Conservation (phyloP, 2,113 vertebrate species). For the Archocentrus centrarchus region DNA sequence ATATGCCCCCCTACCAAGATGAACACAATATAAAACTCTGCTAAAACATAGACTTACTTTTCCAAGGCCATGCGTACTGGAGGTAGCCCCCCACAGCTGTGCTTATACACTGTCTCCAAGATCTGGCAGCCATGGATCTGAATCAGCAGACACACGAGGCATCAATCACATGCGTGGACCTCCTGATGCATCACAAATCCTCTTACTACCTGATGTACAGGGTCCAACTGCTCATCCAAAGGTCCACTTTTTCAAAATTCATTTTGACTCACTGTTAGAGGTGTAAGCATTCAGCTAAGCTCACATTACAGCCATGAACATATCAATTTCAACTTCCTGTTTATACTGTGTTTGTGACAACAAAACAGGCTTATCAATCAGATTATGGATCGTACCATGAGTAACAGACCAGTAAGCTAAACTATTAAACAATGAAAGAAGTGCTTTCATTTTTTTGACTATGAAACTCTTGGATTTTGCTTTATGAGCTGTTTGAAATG, state of each 20-base stretch:
- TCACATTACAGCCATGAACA: no score
- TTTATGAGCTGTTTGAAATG: no score
- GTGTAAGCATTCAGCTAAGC: no score
- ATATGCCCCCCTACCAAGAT: background rate
- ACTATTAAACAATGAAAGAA: background rate
- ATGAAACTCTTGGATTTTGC: no score
- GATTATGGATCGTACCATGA: background rate
- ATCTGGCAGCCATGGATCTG: conserved; percentile 98
- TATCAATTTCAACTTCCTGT: no score
- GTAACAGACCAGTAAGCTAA: background rate
- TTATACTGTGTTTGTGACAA: no score
- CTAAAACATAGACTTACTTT: conserved; percentile 83
- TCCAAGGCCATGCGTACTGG: conserved; percentile 95
- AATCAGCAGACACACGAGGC: conserved; percentile 33
- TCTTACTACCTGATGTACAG: background rate
- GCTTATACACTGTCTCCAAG: conserved; percentile 94
- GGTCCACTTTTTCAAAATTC: background rate
- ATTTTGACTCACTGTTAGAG: no score
- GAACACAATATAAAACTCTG: background rate
- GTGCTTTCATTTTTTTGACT: background rate
- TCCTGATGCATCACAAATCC: background rate
- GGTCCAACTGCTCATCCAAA: background rate
- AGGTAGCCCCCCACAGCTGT: conserved; percentile 95
- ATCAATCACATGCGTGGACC: background rate
- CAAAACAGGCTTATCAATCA: background rate